phyloP scores from a whole-genome alignment of 2,797 vertebrate genomes.

The Alca torda region DNA sequence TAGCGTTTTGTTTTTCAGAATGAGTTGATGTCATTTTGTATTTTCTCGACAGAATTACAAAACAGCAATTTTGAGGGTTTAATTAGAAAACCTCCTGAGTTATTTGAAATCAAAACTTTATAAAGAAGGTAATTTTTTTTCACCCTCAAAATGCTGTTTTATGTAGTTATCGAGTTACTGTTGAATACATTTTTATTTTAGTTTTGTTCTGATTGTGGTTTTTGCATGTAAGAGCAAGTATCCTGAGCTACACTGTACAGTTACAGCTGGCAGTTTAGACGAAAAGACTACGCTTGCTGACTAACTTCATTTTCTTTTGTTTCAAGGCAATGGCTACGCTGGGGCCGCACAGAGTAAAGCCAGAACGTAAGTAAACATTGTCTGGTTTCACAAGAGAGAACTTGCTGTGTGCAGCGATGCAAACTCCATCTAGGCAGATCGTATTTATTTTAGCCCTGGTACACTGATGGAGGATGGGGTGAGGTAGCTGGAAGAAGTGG shows the following conservation, averaged over 20 bases:
- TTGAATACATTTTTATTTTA: background rate
- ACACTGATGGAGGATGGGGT: background rate
- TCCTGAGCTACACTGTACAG: background rate
- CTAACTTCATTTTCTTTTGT: background rate
- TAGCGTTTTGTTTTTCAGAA: background rate
- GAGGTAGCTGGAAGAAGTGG: background rate
- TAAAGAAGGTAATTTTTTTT: background rate
- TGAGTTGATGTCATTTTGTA: background rate
- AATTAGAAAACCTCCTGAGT: background rate
- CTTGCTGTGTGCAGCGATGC: background rate
- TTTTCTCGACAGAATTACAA: background rate
- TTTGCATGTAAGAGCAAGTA: background rate
- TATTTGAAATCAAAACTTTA: background rate
- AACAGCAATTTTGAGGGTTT: background rate
- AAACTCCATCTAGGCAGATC: background rate
- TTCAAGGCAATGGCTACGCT: slow-evolving; percentile 92
- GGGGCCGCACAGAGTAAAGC: slow-evolving; percentile 89
- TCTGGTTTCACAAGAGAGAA: background rate
- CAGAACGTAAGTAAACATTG: slow-evolving; percentile 85
- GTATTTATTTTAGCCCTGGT: background rate
- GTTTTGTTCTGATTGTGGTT: background rate
- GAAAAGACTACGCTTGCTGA: background rate
- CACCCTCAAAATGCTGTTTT: background rate
- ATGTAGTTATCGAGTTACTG: background rate
- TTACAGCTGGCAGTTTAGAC: background rate